A percentile compares a stretch with the other conserved stretches of the same genome.
These are phyloP conservation scores for Sporophila hypoxantha DNA, from an alignment of 2,113 vertebrate species.

Conservation along the genomic window DNA sequence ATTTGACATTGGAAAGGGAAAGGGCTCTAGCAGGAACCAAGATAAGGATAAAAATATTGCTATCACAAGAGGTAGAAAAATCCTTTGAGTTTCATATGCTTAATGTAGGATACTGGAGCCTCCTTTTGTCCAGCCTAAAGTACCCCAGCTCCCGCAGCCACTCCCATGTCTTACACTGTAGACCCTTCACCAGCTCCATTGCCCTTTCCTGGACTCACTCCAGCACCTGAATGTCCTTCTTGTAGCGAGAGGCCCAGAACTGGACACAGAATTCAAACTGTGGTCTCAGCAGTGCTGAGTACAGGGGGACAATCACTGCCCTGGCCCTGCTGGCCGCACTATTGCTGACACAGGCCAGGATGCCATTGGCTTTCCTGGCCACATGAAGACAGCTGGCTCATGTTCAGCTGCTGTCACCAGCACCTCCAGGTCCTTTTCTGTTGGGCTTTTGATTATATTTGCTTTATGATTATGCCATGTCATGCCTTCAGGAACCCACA, in stretches of 20 bases:
- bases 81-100: neutral
- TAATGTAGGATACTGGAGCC: neutral
- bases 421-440: neutral
- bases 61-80: neutral
- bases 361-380: neutral
- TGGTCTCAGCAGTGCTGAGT: rapidly evolving
- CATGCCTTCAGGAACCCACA: neutral
- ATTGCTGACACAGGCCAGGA: rapidly evolving
- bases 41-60: neutral
- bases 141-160: neutral
- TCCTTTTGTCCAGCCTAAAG: neutral
- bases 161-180: neutral
- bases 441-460: neutral
- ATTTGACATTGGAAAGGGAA: neutral
- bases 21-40: neutral
- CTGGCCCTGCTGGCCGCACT: neutral
- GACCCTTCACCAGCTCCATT: rapidly evolving
- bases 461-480: neutral
- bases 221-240: neutral
- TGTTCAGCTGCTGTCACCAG: neutral
- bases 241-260: rapidly evolving
- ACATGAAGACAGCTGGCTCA: neutral
- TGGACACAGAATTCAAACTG: rapidly evolving
- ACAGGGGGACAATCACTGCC: rapidly evolving
- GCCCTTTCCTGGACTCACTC: rapidly evolving